Evolutionary conservation across 2,888 invertebrate species (phyloP).

Genomic region (Agrilus cyanescens): DNA sequence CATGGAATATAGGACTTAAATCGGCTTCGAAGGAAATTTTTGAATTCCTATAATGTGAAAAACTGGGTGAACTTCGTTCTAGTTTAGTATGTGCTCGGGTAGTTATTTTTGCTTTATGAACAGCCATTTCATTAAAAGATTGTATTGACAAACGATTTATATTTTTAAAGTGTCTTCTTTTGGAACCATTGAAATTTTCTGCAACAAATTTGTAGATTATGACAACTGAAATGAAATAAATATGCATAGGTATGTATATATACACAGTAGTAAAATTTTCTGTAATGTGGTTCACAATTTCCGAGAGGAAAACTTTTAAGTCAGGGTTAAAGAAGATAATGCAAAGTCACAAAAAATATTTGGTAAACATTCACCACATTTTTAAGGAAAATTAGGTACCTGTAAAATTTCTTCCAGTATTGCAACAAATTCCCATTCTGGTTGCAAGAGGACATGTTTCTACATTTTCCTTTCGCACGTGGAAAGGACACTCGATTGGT

Average conservation of each 20-base stretch:
- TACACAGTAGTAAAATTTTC: too few relatives aligned
- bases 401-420: slow-evolving; percentile 49
- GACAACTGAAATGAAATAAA: too few relatives aligned
- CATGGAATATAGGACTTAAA: slow-evolving; percentile 32
- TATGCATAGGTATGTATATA: too few relatives aligned
- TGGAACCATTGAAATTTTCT: neutral
- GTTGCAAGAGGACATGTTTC: slow-evolving; percentile 39
- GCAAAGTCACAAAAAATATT: neutral
- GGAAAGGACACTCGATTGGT: slow-evolving; percentile 54
- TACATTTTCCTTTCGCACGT: slow-evolving; percentile 30
- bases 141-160: slow-evolving; percentile 6
- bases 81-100: slow-evolving; percentile 32
- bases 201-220: neutral
- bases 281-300: too few relatives aligned
- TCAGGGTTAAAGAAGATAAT: too few relatives aligned
- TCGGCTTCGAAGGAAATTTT: slow-evolving; percentile 30
- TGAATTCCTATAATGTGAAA: slow-evolving; percentile 34
- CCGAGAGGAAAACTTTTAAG: too few relatives aligned
- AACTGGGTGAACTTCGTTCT: slow-evolving; percentile 33
- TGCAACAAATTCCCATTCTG: slow-evolving; percentile 48
- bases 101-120: slow-evolving; percentile 24
- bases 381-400: slow-evolving; percentile 16
- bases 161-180: slow-evolving; percentile 8
- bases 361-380: neutral
- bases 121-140: slow-evolving; percentile 16